Evolutionary conservation across 2,888 invertebrate species (phyloP), one percentile per base, ranked within the genome.

Genomic region (Patella pellucida): DNA sequence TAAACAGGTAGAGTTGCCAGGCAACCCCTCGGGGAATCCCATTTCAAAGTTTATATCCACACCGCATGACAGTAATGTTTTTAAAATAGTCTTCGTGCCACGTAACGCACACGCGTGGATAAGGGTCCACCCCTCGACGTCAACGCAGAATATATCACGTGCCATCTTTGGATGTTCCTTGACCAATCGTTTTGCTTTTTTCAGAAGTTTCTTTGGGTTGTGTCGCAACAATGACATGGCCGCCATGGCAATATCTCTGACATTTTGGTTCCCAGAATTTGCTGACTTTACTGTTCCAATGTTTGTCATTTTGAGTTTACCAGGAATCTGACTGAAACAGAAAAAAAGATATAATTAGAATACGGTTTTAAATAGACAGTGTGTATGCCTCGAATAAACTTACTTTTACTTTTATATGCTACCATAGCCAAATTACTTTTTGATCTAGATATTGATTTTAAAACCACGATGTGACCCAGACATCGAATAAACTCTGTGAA

Each of bases 111-210:
- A 85, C 69, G 86, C 86, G 72, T 86, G 86, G 27, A 85, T 71
- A 19, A 85, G 85, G 11, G 84, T 85, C 86, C 86, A 86, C 12
- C 86, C 86, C 15, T 84, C 86, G 3, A 86, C 76, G 54, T 85
- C 79, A 2, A 82, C 76, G 16, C 81, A 81, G 68, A 86, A 78
- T 15, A 84, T 80, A 69, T 78, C 76, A 31, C 76, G 68, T 1
- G 82, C 85, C 2, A 81, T 73, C 16, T 76, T 68, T 52, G 72
- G 74, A 72, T 81, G 76, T 23, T 80, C 80, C 56, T 84, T 84
- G 15, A 83, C 82, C 16, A 86, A 75, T 52, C 80, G 80, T 75
- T 84, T 84, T 41, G 81, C 77, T 75, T 85, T 73, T 52, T 69
- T 27, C 41, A 76, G 76, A 23, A 84, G 76, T 68, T 80, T 82